Conservation (phyloP, 2,113 vertebrate genomes). For the Lipophrys pholis region DNA sequence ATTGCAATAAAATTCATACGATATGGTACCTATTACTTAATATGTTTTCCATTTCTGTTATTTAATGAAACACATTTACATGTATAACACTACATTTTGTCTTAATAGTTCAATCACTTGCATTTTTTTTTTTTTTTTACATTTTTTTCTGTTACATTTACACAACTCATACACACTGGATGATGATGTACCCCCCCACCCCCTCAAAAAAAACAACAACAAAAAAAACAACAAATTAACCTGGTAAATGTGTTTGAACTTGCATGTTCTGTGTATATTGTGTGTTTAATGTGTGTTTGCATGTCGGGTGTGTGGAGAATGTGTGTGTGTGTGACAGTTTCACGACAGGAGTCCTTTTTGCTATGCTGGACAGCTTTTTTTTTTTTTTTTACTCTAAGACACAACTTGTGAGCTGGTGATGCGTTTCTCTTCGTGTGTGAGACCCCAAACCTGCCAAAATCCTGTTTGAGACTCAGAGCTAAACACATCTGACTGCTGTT, state of each 20-base stretch:
- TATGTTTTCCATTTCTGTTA: constrained; percentile 77
- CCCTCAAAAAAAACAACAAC: too few species aligned
- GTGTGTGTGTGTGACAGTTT: constrained; percentile 50
- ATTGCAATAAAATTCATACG: constrained; percentile 82
- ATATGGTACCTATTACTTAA: constrained; percentile 79
- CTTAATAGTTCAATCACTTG: constrained; percentile 82
- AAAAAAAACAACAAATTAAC: constrained; percentile 64
- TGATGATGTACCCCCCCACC: constrained; percentile 62
- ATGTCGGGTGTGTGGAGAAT: constrained; percentile 16
- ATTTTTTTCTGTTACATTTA: constrained; percentile 78
- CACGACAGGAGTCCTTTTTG: constrained; percentile 76
- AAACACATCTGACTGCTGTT: constrained; percentile 69
- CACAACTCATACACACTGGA: constrained; percentile 85
- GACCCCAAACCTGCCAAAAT: constrained; percentile 61
- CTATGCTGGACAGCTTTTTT: constrained; percentile 78
- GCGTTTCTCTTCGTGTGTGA: constrained; percentile 73
- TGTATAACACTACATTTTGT: constrained; percentile 85
- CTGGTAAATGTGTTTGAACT: constrained; percentile 57
- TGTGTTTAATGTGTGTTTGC: constrained; percentile 34
- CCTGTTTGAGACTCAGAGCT: constrained; percentile 63
- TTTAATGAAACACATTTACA: constrained; percentile 84
- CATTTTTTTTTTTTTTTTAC: constrained; percentile 63
- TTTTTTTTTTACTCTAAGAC: constrained; percentile 64
- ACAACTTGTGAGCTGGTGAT: constrained; percentile 82
- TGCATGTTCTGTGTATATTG: constrained; percentile 35